phyloP scores from a whole-genome alignment of 2,113 vertebrate species.

The Vidua chalybeata region DNA sequence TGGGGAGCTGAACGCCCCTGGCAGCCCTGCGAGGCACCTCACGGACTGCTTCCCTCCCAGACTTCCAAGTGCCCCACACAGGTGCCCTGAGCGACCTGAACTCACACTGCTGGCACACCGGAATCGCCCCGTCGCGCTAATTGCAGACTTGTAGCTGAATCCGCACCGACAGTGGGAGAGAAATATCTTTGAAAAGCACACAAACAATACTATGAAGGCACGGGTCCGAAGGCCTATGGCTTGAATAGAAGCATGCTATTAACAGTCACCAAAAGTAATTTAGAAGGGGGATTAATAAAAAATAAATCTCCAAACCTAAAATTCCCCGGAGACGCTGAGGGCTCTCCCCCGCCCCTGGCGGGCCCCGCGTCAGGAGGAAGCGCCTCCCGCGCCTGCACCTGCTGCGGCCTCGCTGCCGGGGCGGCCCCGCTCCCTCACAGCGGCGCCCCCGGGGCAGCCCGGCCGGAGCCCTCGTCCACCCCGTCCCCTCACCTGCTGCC shows the following conservation, averaged over 20 bases:
- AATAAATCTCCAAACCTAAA: no score
- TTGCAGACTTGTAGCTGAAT: background rate
- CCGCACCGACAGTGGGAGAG: background rate
- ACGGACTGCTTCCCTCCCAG: background rate
- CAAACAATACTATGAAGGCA: background rate
- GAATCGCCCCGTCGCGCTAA: background rate
- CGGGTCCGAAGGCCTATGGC: background rate
- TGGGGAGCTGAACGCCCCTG: background rate
- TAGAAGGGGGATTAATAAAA: accelerated
- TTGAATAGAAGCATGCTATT: background rate
- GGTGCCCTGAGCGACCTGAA: background rate
- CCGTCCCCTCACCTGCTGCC: slow-evolving; percentile 72
- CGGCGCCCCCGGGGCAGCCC: background rate
- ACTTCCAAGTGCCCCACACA: background rate
- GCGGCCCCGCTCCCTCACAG: background rate
- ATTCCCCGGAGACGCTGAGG: background rate
- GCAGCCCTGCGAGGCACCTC: background rate
- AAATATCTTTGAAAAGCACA: background rate
- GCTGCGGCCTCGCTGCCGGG: background rate
- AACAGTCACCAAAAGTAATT: background rate
- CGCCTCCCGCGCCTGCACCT: background rate
- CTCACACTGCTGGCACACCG: background rate
- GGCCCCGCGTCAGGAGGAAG: background rate
- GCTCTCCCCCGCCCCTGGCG: background rate
- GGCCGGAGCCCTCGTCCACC: background rate